Evolutionary conservation across 2,888 invertebrate species (phyloP).

Genomic region (Amiota mariae): DNA sequence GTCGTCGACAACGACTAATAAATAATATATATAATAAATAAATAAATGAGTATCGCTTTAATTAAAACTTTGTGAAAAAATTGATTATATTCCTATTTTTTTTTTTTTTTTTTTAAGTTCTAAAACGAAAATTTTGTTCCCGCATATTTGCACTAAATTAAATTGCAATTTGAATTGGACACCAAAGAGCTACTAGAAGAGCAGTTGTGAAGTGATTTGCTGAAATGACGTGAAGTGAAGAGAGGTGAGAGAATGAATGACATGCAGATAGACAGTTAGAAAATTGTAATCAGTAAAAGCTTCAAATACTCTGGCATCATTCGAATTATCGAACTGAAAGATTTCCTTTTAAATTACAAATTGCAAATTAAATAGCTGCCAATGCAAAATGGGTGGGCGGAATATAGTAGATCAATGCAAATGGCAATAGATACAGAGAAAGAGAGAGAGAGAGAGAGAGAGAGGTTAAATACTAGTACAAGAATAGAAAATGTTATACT

Average conservation of each 20-base stretch:
- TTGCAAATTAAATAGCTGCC: conserved; percentile 64
- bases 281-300: conserved; percentile 37
- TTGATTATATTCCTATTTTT: background rate
- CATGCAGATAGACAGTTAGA: conserved; percentile 31
- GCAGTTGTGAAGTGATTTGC: background rate
- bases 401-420: no score
- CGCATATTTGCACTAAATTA: conserved; percentile 45
- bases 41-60: conserved; percentile 48
- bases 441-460: no score
- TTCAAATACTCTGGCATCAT: conserved; percentile 52
- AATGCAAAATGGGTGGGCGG: conserved; percentile 20
- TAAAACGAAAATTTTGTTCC: conserved; percentile 1
- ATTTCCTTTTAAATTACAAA: conserved; percentile 65
- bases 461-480: no score
- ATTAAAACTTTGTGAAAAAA: conserved; percentile 51
- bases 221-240: background rate
- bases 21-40: conserved; percentile 52
- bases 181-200: background rate
- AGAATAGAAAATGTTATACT: no score
- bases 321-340: conserved; percentile 66
- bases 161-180: conserved; percentile 50
- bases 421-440: no score
- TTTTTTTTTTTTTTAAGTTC: conserved; percentile 2
- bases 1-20: conserved; percentile 53
- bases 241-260: conserved; percentile 5